Conservation (phyloP, 1,140 invertebrate species). For the Forficula auricularia region DNA sequence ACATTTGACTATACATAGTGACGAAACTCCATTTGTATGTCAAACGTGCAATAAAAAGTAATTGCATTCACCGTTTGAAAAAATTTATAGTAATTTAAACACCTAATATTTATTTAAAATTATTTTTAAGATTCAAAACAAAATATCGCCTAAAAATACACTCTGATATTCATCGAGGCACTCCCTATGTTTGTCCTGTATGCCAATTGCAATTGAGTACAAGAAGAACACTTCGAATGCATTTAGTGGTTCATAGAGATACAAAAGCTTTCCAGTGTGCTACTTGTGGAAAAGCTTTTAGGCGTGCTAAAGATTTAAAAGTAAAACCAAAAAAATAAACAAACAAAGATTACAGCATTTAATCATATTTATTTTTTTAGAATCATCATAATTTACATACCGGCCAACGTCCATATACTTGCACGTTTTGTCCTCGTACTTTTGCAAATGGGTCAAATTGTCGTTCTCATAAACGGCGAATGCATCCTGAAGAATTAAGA, state of each 20-base stretch:
- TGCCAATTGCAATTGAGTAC: slow-evolving; percentile 29
- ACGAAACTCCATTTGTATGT: slow-evolving; percentile 29
- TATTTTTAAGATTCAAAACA: slow-evolving; percentile 20
- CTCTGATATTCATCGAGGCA: slow-evolving; percentile 24
- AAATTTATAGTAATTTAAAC: no score
- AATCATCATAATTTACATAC: slow-evolving; percentile 28
- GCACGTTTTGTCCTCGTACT: slow-evolving; percentile 28
- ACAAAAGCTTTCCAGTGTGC: slow-evolving; percentile 26
- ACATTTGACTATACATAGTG: slow-evolving; percentile 30
- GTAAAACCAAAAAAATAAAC: not conserved
- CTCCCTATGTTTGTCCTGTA: slow-evolving; percentile 25
- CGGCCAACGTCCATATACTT: slow-evolving; percentile 28
- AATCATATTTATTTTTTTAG: slow-evolving; percentile 10
- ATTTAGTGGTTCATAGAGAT: slow-evolving; percentile 28
- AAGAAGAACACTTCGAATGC: slow-evolving; percentile 27
- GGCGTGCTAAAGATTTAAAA: slow-evolving; percentile 16
- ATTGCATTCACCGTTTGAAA: not conserved
- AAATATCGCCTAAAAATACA: slow-evolving; percentile 22
- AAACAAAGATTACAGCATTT: not conserved
- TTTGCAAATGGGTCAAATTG: slow-evolving; percentile 32
- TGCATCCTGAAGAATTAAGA: slow-evolving; percentile 28
- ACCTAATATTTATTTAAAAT: no score
- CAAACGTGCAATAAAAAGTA: slow-evolving; percentile 25
- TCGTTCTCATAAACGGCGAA: slow-evolving; percentile 28
- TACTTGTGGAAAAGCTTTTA: slow-evolving; percentile 26